Percentiles rank a stretch among this genome's conserved stretches.
Conservation (phyloP, 2,113 vertebrate genomes). For the human region DNA sequence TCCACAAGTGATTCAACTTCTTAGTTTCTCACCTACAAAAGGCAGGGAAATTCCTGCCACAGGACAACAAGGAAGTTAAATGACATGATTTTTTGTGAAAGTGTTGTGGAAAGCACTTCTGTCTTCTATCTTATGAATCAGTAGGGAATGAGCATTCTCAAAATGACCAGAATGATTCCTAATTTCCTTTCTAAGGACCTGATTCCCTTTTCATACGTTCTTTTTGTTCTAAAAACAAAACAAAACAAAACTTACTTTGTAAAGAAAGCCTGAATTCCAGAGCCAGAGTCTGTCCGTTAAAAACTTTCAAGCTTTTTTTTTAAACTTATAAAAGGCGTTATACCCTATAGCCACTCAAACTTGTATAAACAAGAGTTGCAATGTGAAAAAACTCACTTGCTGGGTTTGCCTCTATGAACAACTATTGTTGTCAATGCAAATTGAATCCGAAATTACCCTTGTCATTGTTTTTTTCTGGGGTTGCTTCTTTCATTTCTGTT, state of each 20-base stretch:
- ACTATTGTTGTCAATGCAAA: background rate
- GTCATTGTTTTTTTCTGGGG: background rate
- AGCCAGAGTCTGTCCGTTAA: background rate
- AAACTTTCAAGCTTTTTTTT: background rate
- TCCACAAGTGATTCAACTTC: accelerated
- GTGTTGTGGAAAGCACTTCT: background rate
- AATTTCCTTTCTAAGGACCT: background rate
- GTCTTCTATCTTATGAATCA: background rate
- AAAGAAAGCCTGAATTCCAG: background rate
- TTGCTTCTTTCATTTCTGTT: background rate
- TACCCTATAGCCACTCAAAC: background rate
- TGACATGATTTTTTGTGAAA: background rate
- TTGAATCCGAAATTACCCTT: background rate
- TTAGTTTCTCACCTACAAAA: background rate
- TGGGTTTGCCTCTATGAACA: background rate
- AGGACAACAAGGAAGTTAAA: too few relatives aligned
- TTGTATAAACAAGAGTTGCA: too few relatives aligned
- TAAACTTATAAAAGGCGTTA: background rate
- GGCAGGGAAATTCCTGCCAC: background rate
- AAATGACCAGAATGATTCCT: background rate
- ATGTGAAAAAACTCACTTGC: background rate
- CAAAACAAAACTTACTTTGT: background rate
- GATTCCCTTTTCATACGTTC: background rate
- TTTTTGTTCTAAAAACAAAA: background rate
- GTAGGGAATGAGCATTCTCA: background rate